A percentile compares a stretch with the other conserved stretches of the same genome.
Evolutionary conservation across 2,888 invertebrate genomes (phyloP).

Genomic region (Troides helena): DNA sequence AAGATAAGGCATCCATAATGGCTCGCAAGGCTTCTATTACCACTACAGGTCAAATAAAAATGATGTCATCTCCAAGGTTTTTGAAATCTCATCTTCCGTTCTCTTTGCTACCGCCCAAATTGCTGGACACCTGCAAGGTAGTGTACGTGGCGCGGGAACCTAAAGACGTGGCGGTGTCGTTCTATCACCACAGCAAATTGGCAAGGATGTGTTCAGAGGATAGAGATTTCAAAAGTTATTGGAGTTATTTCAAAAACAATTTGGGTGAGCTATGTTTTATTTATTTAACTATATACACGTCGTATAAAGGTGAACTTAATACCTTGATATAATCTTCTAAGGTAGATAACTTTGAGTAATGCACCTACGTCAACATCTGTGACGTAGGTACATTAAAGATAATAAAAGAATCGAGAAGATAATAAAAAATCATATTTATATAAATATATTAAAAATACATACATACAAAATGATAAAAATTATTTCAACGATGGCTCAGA

Average conservation of each 20-base stretch:
- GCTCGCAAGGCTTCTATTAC: constrained; percentile 77
- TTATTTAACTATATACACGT: neutral
- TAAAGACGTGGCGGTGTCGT: constrained; percentile 88
- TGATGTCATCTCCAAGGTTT: constrained; percentile 52
- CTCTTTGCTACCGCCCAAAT: constrained; percentile 83
- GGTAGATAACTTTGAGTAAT: too few relatives aligned
- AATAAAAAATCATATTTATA: too few relatives aligned
- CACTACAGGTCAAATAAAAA: constrained; percentile 65
- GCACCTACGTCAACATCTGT: too few relatives aligned
- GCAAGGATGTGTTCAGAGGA: constrained; percentile 75
- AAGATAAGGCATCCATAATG: constrained; percentile 80
- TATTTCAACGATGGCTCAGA: too few relatives aligned
- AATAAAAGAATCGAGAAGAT: too few relatives aligned
- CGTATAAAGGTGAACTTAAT: too few relatives aligned
- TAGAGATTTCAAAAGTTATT: constrained; percentile 82
- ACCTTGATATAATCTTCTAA: too few relatives aligned
- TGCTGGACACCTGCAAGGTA: constrained; percentile 53
- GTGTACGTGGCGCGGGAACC: constrained; percentile 90
- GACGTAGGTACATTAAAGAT: too few relatives aligned
- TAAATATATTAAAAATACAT: too few relatives aligned
- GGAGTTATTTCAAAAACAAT: constrained; percentile 81
- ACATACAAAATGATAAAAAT: too few relatives aligned
- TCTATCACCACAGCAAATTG: constrained; percentile 60
- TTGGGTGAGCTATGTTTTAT: constrained; percentile 68
- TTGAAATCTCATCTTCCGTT: constrained; percentile 86